Evolutionary conservation across 1,140 invertebrate genomes (phyloP), one percentile per base, ranked within the genome.

Genomic region (Ostrea denselamellosa): DNA sequence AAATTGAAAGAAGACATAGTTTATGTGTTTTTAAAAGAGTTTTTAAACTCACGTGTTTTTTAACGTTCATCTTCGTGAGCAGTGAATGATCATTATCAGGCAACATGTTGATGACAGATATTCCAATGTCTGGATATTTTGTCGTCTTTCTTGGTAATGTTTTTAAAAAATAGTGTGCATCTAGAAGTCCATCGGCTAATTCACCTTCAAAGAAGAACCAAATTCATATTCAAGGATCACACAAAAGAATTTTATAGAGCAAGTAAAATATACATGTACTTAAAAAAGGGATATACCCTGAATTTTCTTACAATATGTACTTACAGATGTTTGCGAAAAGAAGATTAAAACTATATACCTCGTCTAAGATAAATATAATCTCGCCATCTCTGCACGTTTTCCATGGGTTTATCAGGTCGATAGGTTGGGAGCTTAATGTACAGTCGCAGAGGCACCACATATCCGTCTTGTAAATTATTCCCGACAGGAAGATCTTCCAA

Each of bases 301-400:
- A 1, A 44, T 44, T 44, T 44, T 44, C 34, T 5, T n/a, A n/a
- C n/a, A n/a, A n/a, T n/a, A n/a, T 62, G 56, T 62, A 19, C n/a
- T 3, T 62, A 19, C 5, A 19, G 56, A 62, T 7, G 14, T n/a
- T n/a, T 62, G 7, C 14, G 8, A 17, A 2, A 8, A 22, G 71
- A 81, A 7, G 9, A 5, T 22, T n/a, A 53, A 53, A 53, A 28
- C 22, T n/a, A 54, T 12, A 22, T n/a, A 85, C 83, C 83, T 62
- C 53, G 52, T 62, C 83, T 85, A 56, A 58, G 54, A 19, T 85
- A 85, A 25, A 85, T 85, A 28, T 28, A 85, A 56, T 85, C 83
- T 85, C 83, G 62, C 83, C 83, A 85, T 22, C 56, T 56, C n/a
- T 85, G 53, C 34, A 85, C 83, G 54, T 85, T 85, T 25, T 85